A percentile compares a stretch with the other conserved stretches of the same genome.
phyloP scores from a whole-genome alignment of 2,888 invertebrate species.

The Mesoligia furuncula region DNA sequence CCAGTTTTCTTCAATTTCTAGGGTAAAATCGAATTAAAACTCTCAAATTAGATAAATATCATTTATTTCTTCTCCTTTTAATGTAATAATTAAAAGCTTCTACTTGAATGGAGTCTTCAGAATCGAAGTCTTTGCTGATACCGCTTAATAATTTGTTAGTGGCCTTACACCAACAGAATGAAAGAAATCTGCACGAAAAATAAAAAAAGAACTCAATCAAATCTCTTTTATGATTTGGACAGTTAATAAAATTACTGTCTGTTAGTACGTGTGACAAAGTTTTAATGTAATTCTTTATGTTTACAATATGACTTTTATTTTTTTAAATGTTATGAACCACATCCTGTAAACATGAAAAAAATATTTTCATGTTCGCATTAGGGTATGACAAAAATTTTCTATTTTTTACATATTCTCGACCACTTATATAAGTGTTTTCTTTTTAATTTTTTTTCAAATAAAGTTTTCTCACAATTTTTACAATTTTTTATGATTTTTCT shows the following conservation, averaged over 20 bases:
- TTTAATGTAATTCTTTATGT: no score
- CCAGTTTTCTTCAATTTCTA: not conserved
- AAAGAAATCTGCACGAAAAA: not conserved
- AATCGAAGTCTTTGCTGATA: not conserved
- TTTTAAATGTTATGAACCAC: not conserved
- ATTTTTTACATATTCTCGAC: no score
- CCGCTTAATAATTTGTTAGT: not conserved
- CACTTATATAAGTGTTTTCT: no score
- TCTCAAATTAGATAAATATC: not conserved
- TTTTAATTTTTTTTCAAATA: no score
- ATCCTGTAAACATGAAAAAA: slow-evolving; percentile 6
- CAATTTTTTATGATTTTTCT: no score
- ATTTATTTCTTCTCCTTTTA: slow-evolving; percentile 1
- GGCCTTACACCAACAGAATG: not conserved
- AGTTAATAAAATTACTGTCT: no score
- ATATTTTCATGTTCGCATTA: not conserved
- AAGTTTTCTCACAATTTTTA: no score
- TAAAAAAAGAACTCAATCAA: no score
- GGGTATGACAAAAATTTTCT: not conserved
- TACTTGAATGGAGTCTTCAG: slow-evolving; percentile 3
- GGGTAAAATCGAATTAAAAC: not conserved
- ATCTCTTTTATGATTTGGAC: no score
- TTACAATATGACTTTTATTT: not conserved
- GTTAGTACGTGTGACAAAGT: no score
- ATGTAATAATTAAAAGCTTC: slow-evolving; percentile 1